phyloP scores from a whole-genome alignment of 2,797 vertebrate genomes.

The Bryconaethiops microstoma region DNA sequence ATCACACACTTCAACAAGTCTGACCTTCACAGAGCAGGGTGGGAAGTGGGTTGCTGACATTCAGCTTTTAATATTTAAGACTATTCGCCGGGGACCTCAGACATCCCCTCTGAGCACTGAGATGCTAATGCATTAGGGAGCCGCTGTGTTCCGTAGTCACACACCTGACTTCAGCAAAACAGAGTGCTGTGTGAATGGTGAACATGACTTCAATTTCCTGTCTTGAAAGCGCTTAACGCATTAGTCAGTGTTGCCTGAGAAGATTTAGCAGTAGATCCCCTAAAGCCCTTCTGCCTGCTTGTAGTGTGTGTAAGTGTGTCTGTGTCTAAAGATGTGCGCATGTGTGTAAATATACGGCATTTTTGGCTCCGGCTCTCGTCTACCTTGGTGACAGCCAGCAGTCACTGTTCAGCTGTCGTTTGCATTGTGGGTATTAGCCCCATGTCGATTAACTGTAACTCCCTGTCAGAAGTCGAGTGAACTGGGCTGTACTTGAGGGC shows the following conservation, averaged over 20 bases:
- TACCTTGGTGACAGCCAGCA: slow-evolving; percentile 35
- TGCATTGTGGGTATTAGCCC: slow-evolving; percentile 59
- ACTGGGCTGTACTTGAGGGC: slow-evolving; percentile 30
- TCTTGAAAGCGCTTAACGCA: slow-evolving; percentile 14
- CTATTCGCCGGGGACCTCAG: slow-evolving; percentile 6
- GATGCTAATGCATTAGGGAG: slow-evolving; percentile 21
- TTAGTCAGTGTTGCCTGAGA: slow-evolving; percentile 33
- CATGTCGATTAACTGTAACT: slow-evolving; percentile 71
- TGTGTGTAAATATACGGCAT: background rate
- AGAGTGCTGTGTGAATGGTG: slow-evolving; percentile 9
- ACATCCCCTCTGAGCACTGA: slow-evolving; percentile 7
- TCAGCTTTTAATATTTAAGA: slow-evolving; percentile 13
- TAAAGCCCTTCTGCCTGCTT: slow-evolving; percentile 2
- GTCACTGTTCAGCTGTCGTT: slow-evolving; percentile 59
- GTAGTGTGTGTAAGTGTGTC: slow-evolving; percentile 6
- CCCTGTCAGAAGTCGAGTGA: slow-evolving; percentile 54
- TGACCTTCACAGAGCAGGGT: background rate
- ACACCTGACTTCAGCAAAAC: slow-evolving; percentile 31
- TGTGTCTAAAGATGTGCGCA: background rate
- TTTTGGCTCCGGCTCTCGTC: background rate
- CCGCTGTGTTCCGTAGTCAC: slow-evolving; percentile 9
- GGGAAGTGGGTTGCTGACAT: slow-evolving; percentile 19
- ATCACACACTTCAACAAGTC: background rate
- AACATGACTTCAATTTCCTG: slow-evolving; percentile 26
- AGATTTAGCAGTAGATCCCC: slow-evolving; percentile 12